Conservation (phyloP, 1,140 invertebrate species). For the Apis laboriosa region DNA sequence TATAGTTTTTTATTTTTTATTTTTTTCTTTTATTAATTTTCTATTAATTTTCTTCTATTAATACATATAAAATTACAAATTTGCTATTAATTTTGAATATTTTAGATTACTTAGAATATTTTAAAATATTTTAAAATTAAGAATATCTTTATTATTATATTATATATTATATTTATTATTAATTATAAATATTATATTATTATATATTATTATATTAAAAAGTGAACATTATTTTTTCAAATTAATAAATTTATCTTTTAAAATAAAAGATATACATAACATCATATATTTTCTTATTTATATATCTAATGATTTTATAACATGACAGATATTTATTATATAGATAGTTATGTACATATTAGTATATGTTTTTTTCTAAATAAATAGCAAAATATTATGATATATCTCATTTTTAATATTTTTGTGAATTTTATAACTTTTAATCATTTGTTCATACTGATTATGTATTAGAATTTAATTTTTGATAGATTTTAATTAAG, state of each 20-base stretch:
- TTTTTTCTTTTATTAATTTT: neutral
- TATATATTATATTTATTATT: too few relatives aligned
- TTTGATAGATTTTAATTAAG: slow-evolving; percentile 1
- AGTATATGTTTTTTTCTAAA: neutral
- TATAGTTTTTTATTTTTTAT: neutral
- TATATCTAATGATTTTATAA: neutral
- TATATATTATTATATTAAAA: too few relatives aligned
- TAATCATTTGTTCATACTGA: neutral
- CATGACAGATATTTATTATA: neutral
- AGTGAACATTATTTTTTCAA: neutral
- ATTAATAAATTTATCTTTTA: neutral
- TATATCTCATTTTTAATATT: too few relatives aligned
- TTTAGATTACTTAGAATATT: too few relatives aligned
- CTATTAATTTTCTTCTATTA: neutral
- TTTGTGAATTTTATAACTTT: neutral
- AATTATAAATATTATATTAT: too few relatives aligned
- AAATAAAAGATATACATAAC: neutral
- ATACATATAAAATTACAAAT: neutral
- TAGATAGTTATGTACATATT: neutral
- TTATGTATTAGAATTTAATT: slow-evolving; percentile 14
- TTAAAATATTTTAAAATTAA: too few relatives aligned
- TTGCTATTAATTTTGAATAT: too few relatives aligned
- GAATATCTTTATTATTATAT: too few relatives aligned
- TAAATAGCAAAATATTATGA: neutral
- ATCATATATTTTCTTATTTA: neutral